Evolutionary conservation across 1,140 invertebrate species (phyloP).

Genomic region (Panonychus citri): DNA sequence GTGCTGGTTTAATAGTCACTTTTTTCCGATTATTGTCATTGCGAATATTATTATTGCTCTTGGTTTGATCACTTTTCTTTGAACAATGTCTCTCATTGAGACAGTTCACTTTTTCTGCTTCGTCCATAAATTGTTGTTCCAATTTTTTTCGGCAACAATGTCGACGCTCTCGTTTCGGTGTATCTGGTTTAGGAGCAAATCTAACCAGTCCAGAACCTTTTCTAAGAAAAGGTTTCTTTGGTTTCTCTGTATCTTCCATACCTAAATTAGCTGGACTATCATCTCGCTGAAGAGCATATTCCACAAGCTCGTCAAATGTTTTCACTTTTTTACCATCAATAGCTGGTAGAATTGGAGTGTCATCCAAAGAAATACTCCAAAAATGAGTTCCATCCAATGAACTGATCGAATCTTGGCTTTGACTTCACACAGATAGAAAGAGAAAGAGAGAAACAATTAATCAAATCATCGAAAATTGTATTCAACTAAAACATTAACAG

Average conservation of each 20-base stretch:
- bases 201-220: slow-evolving; percentile 4
- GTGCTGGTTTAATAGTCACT: too few relatives aligned
- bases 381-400: too few relatives aligned
- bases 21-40: too few relatives aligned
- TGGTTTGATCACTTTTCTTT: too few relatives aligned
- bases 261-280: neutral
- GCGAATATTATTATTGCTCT: too few relatives aligned
- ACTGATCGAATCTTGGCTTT: too few relatives aligned
- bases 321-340: slow-evolving; percentile 3
- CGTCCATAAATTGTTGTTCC: neutral
- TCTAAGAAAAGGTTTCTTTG: slow-evolving; percentile 5
- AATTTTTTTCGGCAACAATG: neutral
- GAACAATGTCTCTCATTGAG: too few relatives aligned
- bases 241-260: neutral
- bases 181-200: neutral
- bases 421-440: too few relatives aligned
- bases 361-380: neutral
- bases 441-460: too few relatives aligned
- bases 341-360: neutral
- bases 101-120: too few relatives aligned
- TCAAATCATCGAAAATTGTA: too few relatives aligned
- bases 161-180: neutral
- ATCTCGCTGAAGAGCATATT: neutral
- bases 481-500: too few relatives aligned
- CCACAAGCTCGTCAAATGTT: slow-evolving; percentile 2